Evolutionary conservation across 1,140 invertebrate genomes (phyloP).

Genomic region (Calliopsis andreniformis): DNA sequence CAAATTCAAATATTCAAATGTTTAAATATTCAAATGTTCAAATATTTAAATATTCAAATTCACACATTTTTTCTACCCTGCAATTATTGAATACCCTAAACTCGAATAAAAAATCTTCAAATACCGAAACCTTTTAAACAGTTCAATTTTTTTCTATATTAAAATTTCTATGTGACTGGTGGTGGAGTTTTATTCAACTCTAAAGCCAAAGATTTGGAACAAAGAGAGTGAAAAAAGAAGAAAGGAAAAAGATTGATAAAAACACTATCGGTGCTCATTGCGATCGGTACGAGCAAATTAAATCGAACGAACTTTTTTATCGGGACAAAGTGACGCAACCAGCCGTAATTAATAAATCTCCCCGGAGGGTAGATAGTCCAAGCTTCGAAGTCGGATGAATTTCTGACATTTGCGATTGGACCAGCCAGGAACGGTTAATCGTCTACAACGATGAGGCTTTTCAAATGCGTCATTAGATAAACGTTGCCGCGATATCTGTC

Average conservation of each 20-base stretch:
- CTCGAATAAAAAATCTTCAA: too few species aligned
- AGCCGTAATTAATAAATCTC: constrained; percentile 33
- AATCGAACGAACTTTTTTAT: constrained; percentile 17
- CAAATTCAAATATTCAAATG: too few species aligned
- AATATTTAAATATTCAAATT: too few species aligned
- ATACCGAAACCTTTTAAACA: too few species aligned
- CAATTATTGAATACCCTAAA: too few species aligned
- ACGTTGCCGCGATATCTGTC: constrained; percentile 20
- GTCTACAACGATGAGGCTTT: background rate
- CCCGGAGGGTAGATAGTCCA: constrained; percentile 7
- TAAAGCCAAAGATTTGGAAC: too few species aligned
- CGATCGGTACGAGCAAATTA: constrained; percentile 7
- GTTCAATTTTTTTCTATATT: too few species aligned
- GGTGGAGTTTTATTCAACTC: too few species aligned
- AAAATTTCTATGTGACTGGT: too few species aligned
- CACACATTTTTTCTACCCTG: too few species aligned
- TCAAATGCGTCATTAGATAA: constrained; percentile 55
- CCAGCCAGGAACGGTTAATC: background rate
- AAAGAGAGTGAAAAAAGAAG: too few species aligned
- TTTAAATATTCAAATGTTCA: too few species aligned
- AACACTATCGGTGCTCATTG: background rate
- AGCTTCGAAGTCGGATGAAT: constrained; percentile 16
- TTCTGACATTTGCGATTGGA: constrained; percentile 20
- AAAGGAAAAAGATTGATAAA: background rate
- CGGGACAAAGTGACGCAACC: constrained; percentile 16